Evolutionary conservation across 2,797 vertebrate genomes (phyloP), one percentile per base, ranked within the genome.

Genomic region (Bradypus variegatus): DNA sequence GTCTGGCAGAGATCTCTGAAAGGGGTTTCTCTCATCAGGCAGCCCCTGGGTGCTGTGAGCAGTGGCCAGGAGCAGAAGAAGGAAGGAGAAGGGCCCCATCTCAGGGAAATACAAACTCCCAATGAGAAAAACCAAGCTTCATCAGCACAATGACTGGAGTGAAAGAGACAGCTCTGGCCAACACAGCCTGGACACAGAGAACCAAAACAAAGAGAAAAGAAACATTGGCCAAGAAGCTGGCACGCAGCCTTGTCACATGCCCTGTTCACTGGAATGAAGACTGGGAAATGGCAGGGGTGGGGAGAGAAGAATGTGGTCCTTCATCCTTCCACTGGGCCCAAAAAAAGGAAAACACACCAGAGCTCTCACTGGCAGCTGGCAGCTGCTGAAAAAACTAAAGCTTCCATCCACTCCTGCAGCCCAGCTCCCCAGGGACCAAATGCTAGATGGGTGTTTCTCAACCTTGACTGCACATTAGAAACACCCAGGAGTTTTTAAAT

Each of bases 251-350:
- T 25, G 81, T 81, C 90, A 55, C 2, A 0, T 84, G 83, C 58
- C 67, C 77, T 48, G 16, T 8, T 3, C n/a, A 33, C 90, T 81
- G 93, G 65, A 89, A 60, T n/a, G 89, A 58, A 48, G 60, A 41
- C 45, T 4, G 9, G 21, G 80, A 81, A 84, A 41, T 48, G 31
- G 38, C 6, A 14, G 81, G 77, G 72, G 31, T 0, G 16, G 89
- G 90, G 90, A 50, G 36, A 25, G 55, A 93, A 88, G 72, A 94
- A 86, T 80, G 72, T 84, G 55, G 79, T 86, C 50, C 86, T 67
- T 50, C 7, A 0, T 76, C n/a, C 41, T 55, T 93, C 84, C 25
- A 65, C 83, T n/a, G 60, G 55, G 33, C 78, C 76, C 25, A n/a
- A 90, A 33, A 58, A 79, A 92, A 55, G 41, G 70, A 81, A 93